These are phyloP conservation scores for Bergia sp. DNA, from an alignment of 92 coral and sea anemone species.

Conservation along the genomic window DNA sequence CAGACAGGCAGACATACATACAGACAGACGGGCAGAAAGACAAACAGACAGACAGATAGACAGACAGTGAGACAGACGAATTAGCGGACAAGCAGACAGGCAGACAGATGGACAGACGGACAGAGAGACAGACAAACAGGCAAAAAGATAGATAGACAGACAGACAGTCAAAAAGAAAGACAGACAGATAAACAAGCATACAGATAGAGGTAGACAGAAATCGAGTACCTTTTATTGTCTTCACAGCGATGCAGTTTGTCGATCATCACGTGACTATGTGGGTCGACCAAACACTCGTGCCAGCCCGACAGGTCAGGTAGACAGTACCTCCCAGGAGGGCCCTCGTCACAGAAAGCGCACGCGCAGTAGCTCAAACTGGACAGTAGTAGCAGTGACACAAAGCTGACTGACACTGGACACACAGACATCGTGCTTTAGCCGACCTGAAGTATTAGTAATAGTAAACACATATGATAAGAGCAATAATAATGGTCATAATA, in stretches of 20 bases:
- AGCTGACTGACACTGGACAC: neutral
- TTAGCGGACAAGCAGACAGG: neutral
- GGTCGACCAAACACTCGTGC: constrained; percentile 58
- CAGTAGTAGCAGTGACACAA: constrained; percentile 23
- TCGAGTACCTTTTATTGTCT: constrained; percentile 29
- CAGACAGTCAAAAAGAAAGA: neutral
- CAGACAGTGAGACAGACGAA: neutral
- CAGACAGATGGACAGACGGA: neutral
- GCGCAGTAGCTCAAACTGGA: constrained; percentile 42
- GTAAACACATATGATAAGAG: neutral
- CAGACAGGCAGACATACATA: too few species aligned
- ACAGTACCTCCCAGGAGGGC: constrained; percentile 63
- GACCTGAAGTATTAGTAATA: neutral
- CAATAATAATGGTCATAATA: neutral
- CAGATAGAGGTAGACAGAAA: neutral
- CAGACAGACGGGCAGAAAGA: neutral
- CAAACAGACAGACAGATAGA: neutral
- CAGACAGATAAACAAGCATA: neutral
- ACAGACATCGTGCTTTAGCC: neutral
- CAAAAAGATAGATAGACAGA: too few species aligned
- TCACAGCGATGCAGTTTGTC: constrained; percentile 56
- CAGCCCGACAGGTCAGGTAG: constrained; percentile 61
- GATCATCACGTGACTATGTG: constrained; percentile 43
- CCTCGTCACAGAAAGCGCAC: constrained; percentile 59
- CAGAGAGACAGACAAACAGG: too few species aligned